These are phyloP conservation scores for Thecocarcelia acutangulata DNA, from an alignment of 2,888 invertebrate species.

Conservation along the genomic window DNA sequence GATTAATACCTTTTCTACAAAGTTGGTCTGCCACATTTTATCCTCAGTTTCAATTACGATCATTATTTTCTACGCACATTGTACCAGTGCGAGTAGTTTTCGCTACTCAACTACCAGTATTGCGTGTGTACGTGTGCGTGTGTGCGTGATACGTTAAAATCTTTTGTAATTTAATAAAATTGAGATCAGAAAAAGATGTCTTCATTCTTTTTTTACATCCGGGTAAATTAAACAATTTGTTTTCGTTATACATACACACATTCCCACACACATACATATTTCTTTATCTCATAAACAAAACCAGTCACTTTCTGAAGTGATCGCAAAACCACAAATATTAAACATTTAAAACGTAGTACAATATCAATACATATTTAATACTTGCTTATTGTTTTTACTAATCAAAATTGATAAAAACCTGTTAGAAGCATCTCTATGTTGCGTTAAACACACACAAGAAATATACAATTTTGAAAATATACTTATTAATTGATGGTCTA, in stretches of 20 bases:
- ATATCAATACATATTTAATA: not conserved
- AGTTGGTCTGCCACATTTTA: not conserved
- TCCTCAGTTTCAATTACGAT: too few relatives aligned
- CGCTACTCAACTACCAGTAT: not conserved
- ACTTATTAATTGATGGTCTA: slow-evolving; percentile 4
- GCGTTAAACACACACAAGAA: slow-evolving; percentile 2
- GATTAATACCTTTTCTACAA: slow-evolving; percentile 27
- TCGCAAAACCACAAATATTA: slow-evolving; percentile 6
- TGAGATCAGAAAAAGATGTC: slow-evolving; percentile 59
- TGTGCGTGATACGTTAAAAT: slow-evolving; percentile 26
- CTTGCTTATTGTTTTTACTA: not conserved
- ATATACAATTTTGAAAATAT: not conserved
- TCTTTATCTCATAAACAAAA: slow-evolving; percentile 16
- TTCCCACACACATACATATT: too few relatives aligned
- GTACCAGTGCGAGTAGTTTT: not conserved
- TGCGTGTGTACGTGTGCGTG: not conserved
- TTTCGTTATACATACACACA: slow-evolving; percentile 4
- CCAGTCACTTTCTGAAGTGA: slow-evolving; percentile 20
- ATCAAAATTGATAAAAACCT: slow-evolving; percentile 1
- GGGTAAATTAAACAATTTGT: slow-evolving; percentile 66
- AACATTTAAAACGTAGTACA: not conserved
- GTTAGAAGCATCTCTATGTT: slow-evolving; percentile 3
- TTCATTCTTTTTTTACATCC: slow-evolving; percentile 61
- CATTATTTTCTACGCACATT: slow-evolving; percentile 22
- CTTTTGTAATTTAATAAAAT: slow-evolving; percentile 70